phyloP scores from a whole-genome alignment of 2,888 invertebrate species.

The Nowickia ferox region DNA sequence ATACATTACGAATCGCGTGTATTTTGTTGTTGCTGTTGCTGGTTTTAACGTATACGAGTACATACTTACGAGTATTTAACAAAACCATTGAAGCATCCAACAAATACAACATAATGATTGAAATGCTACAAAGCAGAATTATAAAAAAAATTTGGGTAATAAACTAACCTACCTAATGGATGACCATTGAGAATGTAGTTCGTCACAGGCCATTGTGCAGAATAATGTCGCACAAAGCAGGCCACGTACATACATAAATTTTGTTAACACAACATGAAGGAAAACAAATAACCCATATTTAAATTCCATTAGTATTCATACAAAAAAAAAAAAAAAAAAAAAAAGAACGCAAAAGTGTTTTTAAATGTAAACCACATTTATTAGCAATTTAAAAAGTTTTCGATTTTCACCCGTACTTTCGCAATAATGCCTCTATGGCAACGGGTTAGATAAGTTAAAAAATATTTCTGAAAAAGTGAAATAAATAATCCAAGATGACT shows the following conservation, averaged over 20 bases:
- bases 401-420: not conserved
- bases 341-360: slow-evolving; percentile 9
- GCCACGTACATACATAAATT: not conserved
- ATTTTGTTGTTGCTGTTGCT: not conserved
- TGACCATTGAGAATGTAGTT: slow-evolving; percentile 73
- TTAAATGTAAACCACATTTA: slow-evolving; percentile 33
- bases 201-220: slow-evolving; percentile 76
- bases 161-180: slow-evolving; percentile 59
- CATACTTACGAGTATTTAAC: slow-evolving; percentile 44
- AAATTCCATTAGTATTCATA: slow-evolving; percentile 10
- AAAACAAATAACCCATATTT: slow-evolving; percentile 39
- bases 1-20: slow-evolving; percentile 10
- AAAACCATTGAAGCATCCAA: slow-evolving; percentile 70
- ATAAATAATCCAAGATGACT: no score
- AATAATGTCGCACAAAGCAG: slow-evolving; percentile 72
- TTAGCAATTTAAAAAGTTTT: not conserved
- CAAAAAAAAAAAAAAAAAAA: not conserved
- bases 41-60: not conserved
- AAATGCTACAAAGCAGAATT: slow-evolving; percentile 44
- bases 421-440: not conserved
- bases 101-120: slow-evolving; percentile 57
- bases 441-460: no score
- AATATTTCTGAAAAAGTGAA: no score
- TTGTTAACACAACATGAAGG: not conserved
- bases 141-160: slow-evolving; percentile 20